phyloP scores from a whole-genome alignment of 2,797 vertebrate species.

The Halcyon leucocephala region DNA sequence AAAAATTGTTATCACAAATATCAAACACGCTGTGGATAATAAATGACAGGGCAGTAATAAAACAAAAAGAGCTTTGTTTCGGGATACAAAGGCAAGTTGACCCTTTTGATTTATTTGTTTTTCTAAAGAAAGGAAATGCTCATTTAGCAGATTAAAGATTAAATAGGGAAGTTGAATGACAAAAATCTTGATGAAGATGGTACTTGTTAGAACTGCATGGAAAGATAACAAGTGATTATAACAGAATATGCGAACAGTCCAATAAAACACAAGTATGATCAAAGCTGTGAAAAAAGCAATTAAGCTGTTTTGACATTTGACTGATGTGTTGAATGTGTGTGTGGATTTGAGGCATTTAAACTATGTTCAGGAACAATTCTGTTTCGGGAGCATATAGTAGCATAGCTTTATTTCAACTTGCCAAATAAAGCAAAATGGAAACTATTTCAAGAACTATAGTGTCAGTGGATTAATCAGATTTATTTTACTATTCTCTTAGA shows the following conservation, averaged over 20 bases:
- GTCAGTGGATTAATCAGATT: not conserved
- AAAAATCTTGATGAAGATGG: conserved; percentile 49
- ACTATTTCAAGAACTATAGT: not conserved
- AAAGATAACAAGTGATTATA: conserved; percentile 31
- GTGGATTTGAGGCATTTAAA: conserved; percentile 24
- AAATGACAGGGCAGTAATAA: conserved; percentile 28
- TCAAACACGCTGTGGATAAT: conserved; percentile 10
- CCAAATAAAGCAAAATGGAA: not conserved
- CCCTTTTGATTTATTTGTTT: conserved; percentile 59
- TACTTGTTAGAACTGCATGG: conserved; percentile 30
- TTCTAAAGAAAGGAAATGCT: conserved; percentile 51
- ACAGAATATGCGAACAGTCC: conserved; percentile 2
- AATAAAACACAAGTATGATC: conserved; percentile 8
- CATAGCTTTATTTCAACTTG: not conserved
- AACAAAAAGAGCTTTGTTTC: conserved; percentile 62
- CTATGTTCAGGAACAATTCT: not conserved
- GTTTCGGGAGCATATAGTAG: not conserved
- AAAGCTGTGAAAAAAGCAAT: conserved; percentile 50
- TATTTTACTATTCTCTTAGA: not conserved
- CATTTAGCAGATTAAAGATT: conserved; percentile 56
- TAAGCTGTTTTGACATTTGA: conserved; percentile 50
- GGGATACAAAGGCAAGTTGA: conserved; percentile 46
- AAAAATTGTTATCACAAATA: conserved; percentile 60
- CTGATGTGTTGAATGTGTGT: not conserved
- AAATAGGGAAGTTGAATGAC: conserved; percentile 23